These are phyloP conservation scores for Dipodomys ordii DNA, from an alignment of 2,113 vertebrate species.

Conservation along the genomic window DNA sequence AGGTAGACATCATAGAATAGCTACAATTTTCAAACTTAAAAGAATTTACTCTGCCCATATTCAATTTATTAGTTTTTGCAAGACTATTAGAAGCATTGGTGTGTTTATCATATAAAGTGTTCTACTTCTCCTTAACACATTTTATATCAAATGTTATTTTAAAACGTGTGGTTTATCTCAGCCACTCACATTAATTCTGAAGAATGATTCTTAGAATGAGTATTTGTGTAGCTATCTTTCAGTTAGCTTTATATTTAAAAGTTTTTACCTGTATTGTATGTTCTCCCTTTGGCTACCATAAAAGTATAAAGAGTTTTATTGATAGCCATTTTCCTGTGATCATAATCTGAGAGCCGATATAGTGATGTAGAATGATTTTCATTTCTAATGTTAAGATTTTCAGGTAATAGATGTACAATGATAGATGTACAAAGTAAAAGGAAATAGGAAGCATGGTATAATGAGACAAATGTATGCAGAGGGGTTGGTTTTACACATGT, in stretches of 20 bases:
- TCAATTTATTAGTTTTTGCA: constrained; percentile 11
- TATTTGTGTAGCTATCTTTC: constrained; percentile 52
- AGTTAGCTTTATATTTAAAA: constrained; percentile 72
- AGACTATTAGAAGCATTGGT: constrained; percentile 4
- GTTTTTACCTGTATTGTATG: constrained; percentile 66
- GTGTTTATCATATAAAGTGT: background rate
- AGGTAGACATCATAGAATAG: background rate
- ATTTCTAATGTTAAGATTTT: constrained; percentile 60
- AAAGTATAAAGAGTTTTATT: constrained; percentile 77
- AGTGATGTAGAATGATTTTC: constrained; percentile 62
- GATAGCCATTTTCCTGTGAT: constrained; percentile 68
- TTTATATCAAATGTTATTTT: constrained; percentile 56
- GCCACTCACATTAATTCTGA: constrained; percentile 48
- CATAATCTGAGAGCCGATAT: constrained; percentile 72
- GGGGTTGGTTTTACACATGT: background rate
- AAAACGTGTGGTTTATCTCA: constrained; percentile 71
- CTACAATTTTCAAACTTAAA: constrained; percentile 24
- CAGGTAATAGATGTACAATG: constrained; percentile 30
- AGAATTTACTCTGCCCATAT: constrained; percentile 23
- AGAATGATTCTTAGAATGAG: constrained; percentile 75
- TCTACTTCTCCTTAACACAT: constrained; percentile 30
- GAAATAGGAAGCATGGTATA: background rate
- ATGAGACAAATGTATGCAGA: background rate
- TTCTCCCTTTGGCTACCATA: constrained; percentile 76
- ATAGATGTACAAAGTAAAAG: constrained; percentile 32